These are phyloP conservation scores for Mastomys natalensis DNA, from an alignment of 2,113 vertebrate genomes.

Conservation along the genomic window DNA sequence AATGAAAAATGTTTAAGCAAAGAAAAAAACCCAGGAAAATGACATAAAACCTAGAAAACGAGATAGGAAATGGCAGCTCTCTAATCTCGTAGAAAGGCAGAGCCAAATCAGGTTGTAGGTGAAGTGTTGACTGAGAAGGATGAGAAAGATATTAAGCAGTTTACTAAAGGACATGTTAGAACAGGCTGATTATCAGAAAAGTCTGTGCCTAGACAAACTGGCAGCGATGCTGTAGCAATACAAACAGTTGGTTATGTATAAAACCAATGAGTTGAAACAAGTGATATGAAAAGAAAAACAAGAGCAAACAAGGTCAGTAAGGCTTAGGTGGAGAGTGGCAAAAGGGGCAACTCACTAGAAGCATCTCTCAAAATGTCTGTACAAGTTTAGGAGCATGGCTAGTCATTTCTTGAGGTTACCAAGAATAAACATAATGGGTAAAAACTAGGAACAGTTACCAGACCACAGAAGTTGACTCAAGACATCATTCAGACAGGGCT, in stretches of 20 bases:
- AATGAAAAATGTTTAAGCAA: constrained; percentile 4
- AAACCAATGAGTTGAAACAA: background rate
- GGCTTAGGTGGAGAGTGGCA: background rate
- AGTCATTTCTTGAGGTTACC: background rate
- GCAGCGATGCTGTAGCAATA: background rate
- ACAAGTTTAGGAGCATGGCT: background rate
- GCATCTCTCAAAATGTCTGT: background rate
- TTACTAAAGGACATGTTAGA: background rate
- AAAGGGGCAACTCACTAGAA: background rate
- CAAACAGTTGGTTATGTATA: background rate
- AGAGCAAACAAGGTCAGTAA: background rate
- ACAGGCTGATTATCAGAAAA: background rate
- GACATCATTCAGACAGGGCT: background rate
- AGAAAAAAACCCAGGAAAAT: background rate
- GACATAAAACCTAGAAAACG: background rate
- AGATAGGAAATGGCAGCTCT: background rate
- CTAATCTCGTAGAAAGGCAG: background rate
- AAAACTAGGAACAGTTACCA: background rate
- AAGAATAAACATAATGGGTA: background rate
- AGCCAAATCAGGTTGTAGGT: background rate
- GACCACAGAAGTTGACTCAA: background rate
- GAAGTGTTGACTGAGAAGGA: background rate
- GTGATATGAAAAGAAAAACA: background rate
- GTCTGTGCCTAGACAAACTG: background rate
- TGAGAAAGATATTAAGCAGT: background rate